phyloP scores from a whole-genome alignment of 2,888 invertebrate genomes.

The Chaetogeoica ovagalla region DNA sequence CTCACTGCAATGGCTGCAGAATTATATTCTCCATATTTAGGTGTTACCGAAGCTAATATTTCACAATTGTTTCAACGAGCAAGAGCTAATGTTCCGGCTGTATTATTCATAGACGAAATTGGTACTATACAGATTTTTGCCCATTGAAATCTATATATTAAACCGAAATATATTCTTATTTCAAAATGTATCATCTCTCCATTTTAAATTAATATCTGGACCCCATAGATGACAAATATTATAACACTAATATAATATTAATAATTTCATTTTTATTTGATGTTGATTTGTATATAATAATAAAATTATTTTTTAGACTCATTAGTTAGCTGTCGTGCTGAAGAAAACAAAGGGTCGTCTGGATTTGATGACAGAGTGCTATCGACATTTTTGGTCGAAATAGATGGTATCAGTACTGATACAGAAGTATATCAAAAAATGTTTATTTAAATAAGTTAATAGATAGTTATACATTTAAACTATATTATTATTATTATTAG shows the following conservation, averaged over 20 bases:
- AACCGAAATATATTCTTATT: background rate
- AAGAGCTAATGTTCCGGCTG: conserved; percentile 65
- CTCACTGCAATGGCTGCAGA: conserved; percentile 63
- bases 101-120: conserved; percentile 70
- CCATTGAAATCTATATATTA: background rate
- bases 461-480: background rate
- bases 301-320: conserved; percentile 59
- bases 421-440: conserved; percentile 30
- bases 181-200: too few species aligned
- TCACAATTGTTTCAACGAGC: conserved; percentile 66
- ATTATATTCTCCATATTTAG: conserved; percentile 69
- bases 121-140: conserved; percentile 58
- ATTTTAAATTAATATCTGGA: too few species aligned
- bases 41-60: conserved; percentile 67
- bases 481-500: conserved; percentile 27
- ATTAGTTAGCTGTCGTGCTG: conserved; percentile 61
- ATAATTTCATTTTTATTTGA: background rate
- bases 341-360: conserved; percentile 59
- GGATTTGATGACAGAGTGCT: conserved; percentile 65
- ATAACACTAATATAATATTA: background rate
- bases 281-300: background rate
- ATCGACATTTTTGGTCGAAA: conserved; percentile 68
- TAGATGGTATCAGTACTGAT: conserved; percentile 66
- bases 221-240: too few species aligned
- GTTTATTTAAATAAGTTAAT: background rate